These are phyloP conservation scores for Calliopsis andreniformis DNA, from an alignment of 1,140 invertebrate genomes.

Conservation along the genomic window DNA sequence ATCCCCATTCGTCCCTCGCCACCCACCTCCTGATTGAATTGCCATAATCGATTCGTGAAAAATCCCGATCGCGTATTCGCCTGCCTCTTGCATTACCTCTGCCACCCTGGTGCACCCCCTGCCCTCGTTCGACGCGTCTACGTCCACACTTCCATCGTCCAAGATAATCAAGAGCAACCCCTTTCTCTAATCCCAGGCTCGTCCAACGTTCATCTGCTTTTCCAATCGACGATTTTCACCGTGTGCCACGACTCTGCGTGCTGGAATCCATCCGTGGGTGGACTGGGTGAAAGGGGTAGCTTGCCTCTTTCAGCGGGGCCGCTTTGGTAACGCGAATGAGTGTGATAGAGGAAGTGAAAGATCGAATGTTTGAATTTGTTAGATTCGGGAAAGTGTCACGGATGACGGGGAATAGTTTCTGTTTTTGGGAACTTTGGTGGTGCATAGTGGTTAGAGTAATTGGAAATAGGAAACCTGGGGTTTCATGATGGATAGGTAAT, in stretches of 20 bases:
- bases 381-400: too few relatives aligned
- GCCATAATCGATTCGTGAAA: conserved; percentile 68
- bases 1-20: conserved; percentile 28
- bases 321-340: too few relatives aligned
- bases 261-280: background rate
- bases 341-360: too few relatives aligned
- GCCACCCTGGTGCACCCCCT: background rate
- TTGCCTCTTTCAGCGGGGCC: too few relatives aligned
- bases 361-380: too few relatives aligned
- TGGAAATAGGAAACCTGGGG: too few relatives aligned
- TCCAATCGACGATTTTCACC: conserved; percentile 21
- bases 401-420: too few relatives aligned
- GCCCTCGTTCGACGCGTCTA: background rate
- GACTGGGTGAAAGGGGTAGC: too few relatives aligned
- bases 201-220: conserved; percentile 9
- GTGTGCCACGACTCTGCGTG: background rate
- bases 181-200: conserved; percentile 41
- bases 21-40: conserved; percentile 55
- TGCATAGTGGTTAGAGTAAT: too few relatives aligned
- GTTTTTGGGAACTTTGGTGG: too few relatives aligned
- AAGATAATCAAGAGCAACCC: conserved; percentile 51
- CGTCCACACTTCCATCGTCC: conserved; percentile 9
- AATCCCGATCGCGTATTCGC: conserved; percentile 63
- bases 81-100: conserved; percentile 50
- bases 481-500: too few relatives aligned